A percentile compares a stretch with the other conserved stretches of the same genome.
Conservation (phyloP, 53 echinoderm and acorn worm genomes). For the Antedon mediterranea region DNA sequence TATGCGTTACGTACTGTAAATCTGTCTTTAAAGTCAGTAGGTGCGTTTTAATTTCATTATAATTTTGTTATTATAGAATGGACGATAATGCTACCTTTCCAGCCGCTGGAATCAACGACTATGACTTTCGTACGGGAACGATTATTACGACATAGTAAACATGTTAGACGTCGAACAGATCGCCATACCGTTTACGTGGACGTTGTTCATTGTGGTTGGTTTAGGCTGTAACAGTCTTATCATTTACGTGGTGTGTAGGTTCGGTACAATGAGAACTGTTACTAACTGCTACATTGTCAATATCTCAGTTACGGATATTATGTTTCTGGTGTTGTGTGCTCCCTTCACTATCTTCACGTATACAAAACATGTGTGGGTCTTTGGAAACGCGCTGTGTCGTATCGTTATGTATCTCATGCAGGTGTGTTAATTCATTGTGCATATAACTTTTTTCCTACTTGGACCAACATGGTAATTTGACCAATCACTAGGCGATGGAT, state of each 20-base stretch:
- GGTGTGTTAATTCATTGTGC: constrained; percentile 10
- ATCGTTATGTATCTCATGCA: constrained; percentile 84
- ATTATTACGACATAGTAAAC: neutral
- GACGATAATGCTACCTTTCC: no score
- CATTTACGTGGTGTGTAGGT: constrained; percentile 63
- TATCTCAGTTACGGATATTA: constrained; percentile 68
- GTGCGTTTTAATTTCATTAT: no score
- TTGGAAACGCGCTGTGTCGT: constrained; percentile 69
- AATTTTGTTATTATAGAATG: no score
- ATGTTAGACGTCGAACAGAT: neutral
- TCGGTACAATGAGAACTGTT: constrained; percentile 82
- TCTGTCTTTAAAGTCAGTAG: no score
- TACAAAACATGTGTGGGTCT: constrained; percentile 35
- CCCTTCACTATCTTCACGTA: constrained; percentile 53
- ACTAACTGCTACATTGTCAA: constrained; percentile 93
- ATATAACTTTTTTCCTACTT: no score
- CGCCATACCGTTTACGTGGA: constrained; percentile 50
- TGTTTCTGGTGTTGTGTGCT: constrained; percentile 67
- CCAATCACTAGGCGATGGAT: no score
- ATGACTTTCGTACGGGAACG: neutral
- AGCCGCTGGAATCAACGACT: neutral
- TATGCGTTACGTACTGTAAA: no score
- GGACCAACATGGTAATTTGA: no score
- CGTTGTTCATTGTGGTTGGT: constrained; percentile 60
- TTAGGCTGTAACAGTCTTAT: constrained; percentile 66